A percentile compares a stretch with the other conserved stretches of the same genome.
These are phyloP conservation scores for Turritopsis dohrnii DNA, from an alignment of 30 jellyfish, hydroid and myxozoan species.

Conservation along the genomic window DNA sequence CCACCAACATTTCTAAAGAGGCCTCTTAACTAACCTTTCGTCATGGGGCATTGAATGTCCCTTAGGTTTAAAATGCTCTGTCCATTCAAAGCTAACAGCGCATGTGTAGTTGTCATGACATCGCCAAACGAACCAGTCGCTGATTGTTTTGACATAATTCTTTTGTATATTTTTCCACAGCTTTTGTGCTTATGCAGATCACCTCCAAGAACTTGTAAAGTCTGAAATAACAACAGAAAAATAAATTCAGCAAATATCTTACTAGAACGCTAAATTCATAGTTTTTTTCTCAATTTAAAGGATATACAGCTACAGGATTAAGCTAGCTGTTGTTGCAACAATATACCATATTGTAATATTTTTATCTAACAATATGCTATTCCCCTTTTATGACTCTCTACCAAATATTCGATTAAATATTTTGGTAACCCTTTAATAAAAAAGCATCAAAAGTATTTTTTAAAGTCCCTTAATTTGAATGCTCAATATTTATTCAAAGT, in stretches of 20 bases:
- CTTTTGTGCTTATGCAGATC: neutral
- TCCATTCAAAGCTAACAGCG: slow-evolving; percentile 10
- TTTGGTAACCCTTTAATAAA: too few species aligned
- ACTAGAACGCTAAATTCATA: neutral
- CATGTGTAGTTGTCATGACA: neutral
- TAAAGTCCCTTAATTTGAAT: too few species aligned
- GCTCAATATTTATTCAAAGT: too few species aligned
- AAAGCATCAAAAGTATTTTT: too few species aligned
- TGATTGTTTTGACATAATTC: neutral
- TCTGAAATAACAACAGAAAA: neutral
- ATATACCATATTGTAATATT: too few species aligned
- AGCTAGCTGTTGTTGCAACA: too few species aligned
- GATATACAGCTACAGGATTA: too few species aligned
- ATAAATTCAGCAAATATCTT: neutral
- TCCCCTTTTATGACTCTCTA: too few species aligned
- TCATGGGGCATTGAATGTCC: neutral
- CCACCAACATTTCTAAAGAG: too few species aligned
- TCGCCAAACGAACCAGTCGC: neutral
- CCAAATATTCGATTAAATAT: too few species aligned
- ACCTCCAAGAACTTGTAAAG: neutral
- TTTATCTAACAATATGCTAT: too few species aligned
- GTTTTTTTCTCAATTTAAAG: neutral
- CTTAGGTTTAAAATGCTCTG: neutral
- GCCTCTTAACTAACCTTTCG: neutral
- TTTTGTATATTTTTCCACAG: neutral